Percentiles rank a stretch among this genome's conserved stretches.
phyloP scores from a whole-genome alignment of 2,888 invertebrate genomes.

The Megastigmus dorsalis region DNA sequence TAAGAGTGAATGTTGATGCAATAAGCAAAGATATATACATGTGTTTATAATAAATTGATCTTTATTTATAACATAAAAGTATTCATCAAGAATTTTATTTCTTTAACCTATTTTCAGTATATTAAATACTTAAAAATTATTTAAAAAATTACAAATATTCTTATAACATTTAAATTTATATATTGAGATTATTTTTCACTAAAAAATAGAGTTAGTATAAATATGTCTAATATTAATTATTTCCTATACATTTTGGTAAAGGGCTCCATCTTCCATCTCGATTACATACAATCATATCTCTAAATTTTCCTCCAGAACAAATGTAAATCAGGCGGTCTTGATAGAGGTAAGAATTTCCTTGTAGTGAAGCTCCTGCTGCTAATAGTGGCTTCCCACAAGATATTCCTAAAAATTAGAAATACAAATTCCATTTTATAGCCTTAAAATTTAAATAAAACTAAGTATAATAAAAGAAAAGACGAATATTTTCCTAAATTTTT shows the following conservation, averaged over 20 bases:
- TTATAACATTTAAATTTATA: too few relatives aligned
- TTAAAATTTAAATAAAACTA: slow-evolving; percentile 23
- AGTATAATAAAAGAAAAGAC: neutral
- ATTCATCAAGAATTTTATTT: slow-evolving; percentile 30
- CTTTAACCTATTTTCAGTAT: slow-evolving; percentile 27
- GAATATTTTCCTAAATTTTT: too few relatives aligned
- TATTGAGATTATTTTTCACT: too few relatives aligned
- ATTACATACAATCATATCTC: slow-evolving; percentile 70
- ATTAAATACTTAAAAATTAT: neutral
- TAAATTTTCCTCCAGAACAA: slow-evolving; percentile 61
- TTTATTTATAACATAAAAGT: slow-evolving; percentile 43
- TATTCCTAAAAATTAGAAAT: slow-evolving; percentile 75
- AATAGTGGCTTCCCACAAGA: slow-evolving; percentile 76
- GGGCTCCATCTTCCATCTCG: slow-evolving; percentile 68
- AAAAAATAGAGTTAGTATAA: too few relatives aligned
- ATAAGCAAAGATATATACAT: slow-evolving; percentile 32
- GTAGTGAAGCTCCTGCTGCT: slow-evolving; percentile 69
- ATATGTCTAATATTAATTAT: slow-evolving; percentile 4
- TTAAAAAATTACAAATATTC: too few relatives aligned
- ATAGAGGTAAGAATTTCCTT: slow-evolving; percentile 76
- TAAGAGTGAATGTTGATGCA: slow-evolving; percentile 37
- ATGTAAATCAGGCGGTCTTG: too few relatives aligned
- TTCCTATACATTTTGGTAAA: slow-evolving; percentile 57
- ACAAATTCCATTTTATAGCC: too few relatives aligned
- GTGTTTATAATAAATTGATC: slow-evolving; percentile 49